These are phyloP conservation scores for Sturmia bella DNA, from an alignment of 2,888 invertebrate genomes.

Conservation along the genomic window DNA sequence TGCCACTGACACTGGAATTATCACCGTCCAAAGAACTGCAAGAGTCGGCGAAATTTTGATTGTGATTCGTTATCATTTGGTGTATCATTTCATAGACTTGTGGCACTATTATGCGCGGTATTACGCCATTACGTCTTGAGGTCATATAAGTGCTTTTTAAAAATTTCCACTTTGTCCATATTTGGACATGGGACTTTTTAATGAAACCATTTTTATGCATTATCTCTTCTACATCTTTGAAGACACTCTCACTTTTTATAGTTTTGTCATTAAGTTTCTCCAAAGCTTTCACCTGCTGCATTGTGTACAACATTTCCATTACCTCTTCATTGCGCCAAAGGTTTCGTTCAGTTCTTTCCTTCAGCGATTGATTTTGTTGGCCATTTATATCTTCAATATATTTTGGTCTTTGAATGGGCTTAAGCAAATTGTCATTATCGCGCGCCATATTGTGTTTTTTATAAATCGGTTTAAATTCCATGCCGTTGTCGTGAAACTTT, in stretches of 20 bases:
- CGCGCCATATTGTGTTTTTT: slow-evolving; percentile 72
- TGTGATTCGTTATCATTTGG: slow-evolving; percentile 73
- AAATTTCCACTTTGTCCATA: slow-evolving; percentile 82
- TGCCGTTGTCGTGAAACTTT: slow-evolving; percentile 45
- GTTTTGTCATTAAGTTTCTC: slow-evolving; percentile 79
- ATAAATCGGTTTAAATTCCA: slow-evolving; percentile 58
- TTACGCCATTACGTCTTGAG: slow-evolving; percentile 77
- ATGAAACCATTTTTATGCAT: slow-evolving; percentile 79
- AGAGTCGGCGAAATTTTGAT: slow-evolving; percentile 72
- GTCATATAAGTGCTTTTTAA: slow-evolving; percentile 81
- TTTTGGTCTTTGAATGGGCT: slow-evolving; percentile 71
- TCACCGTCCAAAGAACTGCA: slow-evolving; percentile 75
- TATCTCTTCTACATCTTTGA: slow-evolving; percentile 78
- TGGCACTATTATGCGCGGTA: slow-evolving; percentile 79
- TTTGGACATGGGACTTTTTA: slow-evolving; percentile 80
- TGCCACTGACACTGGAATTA: slow-evolving; percentile 63
- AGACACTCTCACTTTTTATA: slow-evolving; percentile 80
- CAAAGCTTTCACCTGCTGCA: slow-evolving; percentile 78
- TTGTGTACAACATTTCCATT: slow-evolving; percentile 79
- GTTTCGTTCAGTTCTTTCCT: slow-evolving; percentile 78
- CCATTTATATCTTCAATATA: slow-evolving; percentile 22
- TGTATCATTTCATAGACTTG: slow-evolving; percentile 77
- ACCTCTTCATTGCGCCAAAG: slow-evolving; percentile 81
- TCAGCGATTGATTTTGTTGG: slow-evolving; percentile 38
- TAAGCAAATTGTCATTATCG: slow-evolving; percentile 76